Evolutionary conservation across 2,113 vertebrate species (phyloP).

Genomic region (Murina feae): DNA sequence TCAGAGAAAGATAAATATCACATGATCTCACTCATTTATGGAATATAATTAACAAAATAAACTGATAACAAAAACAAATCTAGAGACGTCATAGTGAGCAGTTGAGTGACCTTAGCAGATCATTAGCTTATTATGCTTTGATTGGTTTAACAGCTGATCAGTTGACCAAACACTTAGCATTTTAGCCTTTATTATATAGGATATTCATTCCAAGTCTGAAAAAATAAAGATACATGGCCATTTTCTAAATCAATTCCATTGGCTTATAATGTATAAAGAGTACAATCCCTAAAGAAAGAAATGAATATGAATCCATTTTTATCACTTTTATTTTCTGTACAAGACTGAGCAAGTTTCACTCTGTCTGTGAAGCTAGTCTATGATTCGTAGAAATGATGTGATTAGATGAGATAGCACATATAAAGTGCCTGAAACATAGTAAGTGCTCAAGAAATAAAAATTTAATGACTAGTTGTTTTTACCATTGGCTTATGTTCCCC

Average conservation of each 20-base stretch:
- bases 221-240: not conserved
- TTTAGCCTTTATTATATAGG: no score
- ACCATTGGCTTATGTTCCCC: not conserved
- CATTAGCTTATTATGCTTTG: no score
- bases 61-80: no score
- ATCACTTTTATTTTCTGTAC: not conserved
- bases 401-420: not conserved
- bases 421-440: not conserved
- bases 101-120: no score
- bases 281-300: not conserved
- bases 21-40: no score
- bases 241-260: not conserved
- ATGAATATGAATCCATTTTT: not conserved
- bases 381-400: not conserved
- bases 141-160: no score
- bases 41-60: no score
- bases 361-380: not conserved
- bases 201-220: not conserved
- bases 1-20: no score
- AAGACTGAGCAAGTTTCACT: not conserved
- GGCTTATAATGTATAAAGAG: not conserved
- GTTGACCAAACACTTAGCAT: no score
- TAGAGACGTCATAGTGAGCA: no score
- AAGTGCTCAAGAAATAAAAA: slow-evolving; percentile 35
- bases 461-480: not conserved